Percentiles rank a stretch among this genome's conserved stretches.
phyloP scores from a whole-genome alignment of 2,888 invertebrate species.

The Scaptomyza polygonia region DNA sequence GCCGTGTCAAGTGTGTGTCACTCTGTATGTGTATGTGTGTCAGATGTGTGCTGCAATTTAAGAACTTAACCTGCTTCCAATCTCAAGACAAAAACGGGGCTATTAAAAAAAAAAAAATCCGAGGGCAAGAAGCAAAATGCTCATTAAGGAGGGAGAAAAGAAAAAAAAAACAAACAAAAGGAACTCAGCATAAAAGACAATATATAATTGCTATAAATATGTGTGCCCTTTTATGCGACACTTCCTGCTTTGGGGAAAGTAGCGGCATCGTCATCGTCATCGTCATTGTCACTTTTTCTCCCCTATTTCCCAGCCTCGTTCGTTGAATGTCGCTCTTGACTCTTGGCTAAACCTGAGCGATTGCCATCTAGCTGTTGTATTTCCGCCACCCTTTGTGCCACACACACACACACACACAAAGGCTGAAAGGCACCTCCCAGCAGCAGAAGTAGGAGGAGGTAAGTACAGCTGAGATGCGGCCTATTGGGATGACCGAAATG shows the following conservation, averaged over 20 bases:
- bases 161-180: constrained; percentile 38
- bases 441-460: background rate
- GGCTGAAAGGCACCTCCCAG: constrained; percentile 11
- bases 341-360: constrained; percentile 42
- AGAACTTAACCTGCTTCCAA: constrained; percentile 61
- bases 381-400: background rate
- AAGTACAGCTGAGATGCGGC: background rate
- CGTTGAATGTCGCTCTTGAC: background rate
- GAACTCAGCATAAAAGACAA: constrained; percentile 51
- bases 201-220: constrained; percentile 71
- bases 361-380: constrained; percentile 31
- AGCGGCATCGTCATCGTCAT: constrained; percentile 28
- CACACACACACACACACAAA: constrained; percentile 36
- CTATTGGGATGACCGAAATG: background rate
- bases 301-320: background rate
- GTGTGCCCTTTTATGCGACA: constrained; percentile 34
- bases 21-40: constrained; percentile 1
- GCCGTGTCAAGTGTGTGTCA: constrained; percentile 29
- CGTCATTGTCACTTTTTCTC: constrained; percentile 5
- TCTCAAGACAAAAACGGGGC: constrained; percentile 52
- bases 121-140: constrained; percentile 29
- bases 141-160: constrained; percentile 40
- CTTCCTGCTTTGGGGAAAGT: constrained; percentile 28
- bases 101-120: constrained; percentile 48
- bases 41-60: constrained; percentile 34